Evolutionary conservation across 2,797 vertebrate genomes (phyloP).

Genomic region (Schizopygopsis malacanthus): DNA sequence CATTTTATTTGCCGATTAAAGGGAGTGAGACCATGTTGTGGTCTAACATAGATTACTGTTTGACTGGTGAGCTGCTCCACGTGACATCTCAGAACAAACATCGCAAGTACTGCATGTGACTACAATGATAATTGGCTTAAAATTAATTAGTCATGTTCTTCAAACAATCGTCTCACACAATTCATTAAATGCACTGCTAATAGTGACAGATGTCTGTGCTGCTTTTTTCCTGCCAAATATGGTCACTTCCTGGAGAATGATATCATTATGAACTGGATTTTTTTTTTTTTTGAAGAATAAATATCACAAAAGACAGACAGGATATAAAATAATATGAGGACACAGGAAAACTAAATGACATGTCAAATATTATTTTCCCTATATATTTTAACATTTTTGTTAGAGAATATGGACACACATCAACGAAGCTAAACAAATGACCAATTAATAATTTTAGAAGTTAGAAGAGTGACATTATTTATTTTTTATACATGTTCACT

Average conservation of each 20-base stretch:
- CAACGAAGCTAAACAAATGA: neutral
- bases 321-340: neutral
- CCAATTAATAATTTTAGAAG: neutral
- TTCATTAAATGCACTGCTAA: neutral
- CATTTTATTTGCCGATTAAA: slow-evolving; percentile 42
- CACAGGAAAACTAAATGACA: neutral
- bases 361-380: neutral
- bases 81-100: slow-evolving; percentile 9
- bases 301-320: neutral
- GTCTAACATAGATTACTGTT: slow-evolving; percentile 13
- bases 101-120: neutral
- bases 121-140: slow-evolving; percentile 11
- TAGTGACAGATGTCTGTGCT: neutral
- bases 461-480: neutral
- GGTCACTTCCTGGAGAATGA: neutral
- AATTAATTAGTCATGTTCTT: slow-evolving; percentile 20
- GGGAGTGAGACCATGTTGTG: slow-evolving; percentile 9
- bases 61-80: slow-evolving; percentile 12
- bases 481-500: neutral
- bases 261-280: neutral
- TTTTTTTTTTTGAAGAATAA: too few species aligned
- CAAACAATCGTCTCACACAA: neutral
- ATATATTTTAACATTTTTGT: neutral
- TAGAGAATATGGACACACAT: neutral
- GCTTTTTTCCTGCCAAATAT: neutral